Base-by-base conservation (phyloP, 2,113 vertebrate species). In the Catagonus wagneri region DNA sequence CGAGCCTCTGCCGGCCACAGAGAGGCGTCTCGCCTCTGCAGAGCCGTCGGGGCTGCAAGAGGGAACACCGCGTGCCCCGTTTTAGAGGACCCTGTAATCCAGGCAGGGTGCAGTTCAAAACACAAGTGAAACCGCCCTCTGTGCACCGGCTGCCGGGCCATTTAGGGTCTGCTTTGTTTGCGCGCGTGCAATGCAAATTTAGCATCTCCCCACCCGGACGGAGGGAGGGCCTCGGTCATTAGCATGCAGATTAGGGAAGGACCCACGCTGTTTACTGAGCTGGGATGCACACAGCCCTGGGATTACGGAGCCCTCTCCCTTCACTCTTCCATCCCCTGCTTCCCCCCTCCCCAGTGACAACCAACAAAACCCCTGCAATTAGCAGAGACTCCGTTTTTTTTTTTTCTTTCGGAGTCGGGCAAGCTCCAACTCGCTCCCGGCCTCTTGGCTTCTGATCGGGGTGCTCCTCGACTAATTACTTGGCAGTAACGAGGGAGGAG, bases 391-490 rank as follows among this genome's bases (percentile, higher is more conserved):
- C 39, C 2, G 25, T 13, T 0, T 10, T 10, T 22, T 76, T 83
- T 79, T 87, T 52, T 74, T 84, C 68, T 44, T 39, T 11, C 2
- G 58, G 54, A 86, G 29, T 0, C 7, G 92, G 97, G 91, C 98
- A 29, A 96, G 98, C 96, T 92, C 95, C 22, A 16, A 96, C 98
- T 97, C 98, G 98, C 90, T 91, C 44, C 72, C 2, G 60, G 60
- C 61, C 91, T 95, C 95, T 96, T 96, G 86, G 96, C 94, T 97
- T 98, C 90, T 95, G 94, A 94, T 96, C 68, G 27, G 87, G 89
- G 92, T 23, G 75, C 80, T 92, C 93, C 65, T 60, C 34, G 80
- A 74, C 97, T 98, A 98, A 98, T 98, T 98, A 97, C 86, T 94
- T 84, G 95, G 61, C 89, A 65, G 95, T 96, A 89, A 92, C 66